Percentiles rank a stretch among this genome's conserved stretches.
Evolutionary conservation across 1,140 invertebrate genomes (phyloP).

Genomic region (Apis cerana): DNA sequence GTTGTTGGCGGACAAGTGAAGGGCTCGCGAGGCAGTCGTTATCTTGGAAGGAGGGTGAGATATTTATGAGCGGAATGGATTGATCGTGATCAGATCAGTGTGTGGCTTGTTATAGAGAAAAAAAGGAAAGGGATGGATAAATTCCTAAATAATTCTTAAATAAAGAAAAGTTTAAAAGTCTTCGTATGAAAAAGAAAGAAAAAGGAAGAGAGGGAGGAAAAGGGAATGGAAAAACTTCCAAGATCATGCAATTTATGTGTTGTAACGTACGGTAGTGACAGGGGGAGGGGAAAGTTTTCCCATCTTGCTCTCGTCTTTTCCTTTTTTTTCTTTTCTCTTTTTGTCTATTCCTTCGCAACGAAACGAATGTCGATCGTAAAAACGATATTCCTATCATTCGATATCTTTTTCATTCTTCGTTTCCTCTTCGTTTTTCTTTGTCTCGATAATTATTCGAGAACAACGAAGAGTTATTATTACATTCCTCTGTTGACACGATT

Average conservation of each 20-base stretch:
- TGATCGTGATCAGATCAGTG: not conserved
- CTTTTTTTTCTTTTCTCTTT: not conserved
- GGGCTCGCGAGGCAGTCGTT: too few species aligned
- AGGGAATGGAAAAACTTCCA: slow-evolving; percentile 27
- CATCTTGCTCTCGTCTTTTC: slow-evolving; percentile 1
- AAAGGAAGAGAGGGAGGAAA: not conserved
- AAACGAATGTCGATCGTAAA: slow-evolving; percentile 58
- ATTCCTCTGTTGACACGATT: not conserved
- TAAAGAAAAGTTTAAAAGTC: slow-evolving; percentile 47
- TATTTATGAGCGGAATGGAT: too few species aligned
- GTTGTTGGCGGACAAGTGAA: too few species aligned
- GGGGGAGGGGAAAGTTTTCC: slow-evolving; percentile 53
- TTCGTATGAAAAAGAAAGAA: not conserved
- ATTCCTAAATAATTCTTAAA: not conserved
- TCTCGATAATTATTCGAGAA: slow-evolving; percentile 28
- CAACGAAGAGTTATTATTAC: slow-evolving; percentile 56
- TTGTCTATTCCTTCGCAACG: not conserved
- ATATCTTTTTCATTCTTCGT: slow-evolving; percentile 3
- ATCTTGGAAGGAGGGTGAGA: too few species aligned
- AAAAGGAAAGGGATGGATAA: too few species aligned
- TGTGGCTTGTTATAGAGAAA: too few species aligned
- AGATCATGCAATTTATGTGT: slow-evolving; percentile 56
- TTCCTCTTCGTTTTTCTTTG: not conserved
- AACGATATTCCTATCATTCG: slow-evolving; percentile 50
- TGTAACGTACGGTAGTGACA: slow-evolving; percentile 56